Conservation (phyloP, 2,113 vertebrate species). For the Lagenorhynchus albirostris region DNA sequence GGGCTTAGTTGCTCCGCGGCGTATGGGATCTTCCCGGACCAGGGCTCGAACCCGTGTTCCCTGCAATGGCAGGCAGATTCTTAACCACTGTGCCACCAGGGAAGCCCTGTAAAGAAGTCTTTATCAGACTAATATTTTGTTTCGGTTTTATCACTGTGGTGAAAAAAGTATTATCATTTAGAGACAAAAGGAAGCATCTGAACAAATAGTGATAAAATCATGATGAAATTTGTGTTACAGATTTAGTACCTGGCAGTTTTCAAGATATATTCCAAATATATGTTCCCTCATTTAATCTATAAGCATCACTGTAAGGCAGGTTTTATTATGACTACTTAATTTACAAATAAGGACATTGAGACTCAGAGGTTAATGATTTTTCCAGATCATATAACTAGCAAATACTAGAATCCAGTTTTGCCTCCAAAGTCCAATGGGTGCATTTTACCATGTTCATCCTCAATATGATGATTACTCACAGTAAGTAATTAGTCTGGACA, state of each 20-base stretch:
- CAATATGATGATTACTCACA: not conserved
- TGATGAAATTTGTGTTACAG: not conserved
- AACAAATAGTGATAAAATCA: not conserved
- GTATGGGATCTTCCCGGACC: no score
- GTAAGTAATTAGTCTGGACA: slow-evolving; percentile 20
- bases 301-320: not conserved
- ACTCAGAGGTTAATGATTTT: not conserved
- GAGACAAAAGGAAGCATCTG: not conserved
- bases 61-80: no score
- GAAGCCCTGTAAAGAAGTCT: not conserved
- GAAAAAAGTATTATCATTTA: not conserved
- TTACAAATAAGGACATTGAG: not conserved
- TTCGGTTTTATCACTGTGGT: not conserved
- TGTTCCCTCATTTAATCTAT: not conserved
- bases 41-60: no score
- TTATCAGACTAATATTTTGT: not conserved
- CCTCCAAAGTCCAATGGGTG: not conserved
- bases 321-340: not conserved
- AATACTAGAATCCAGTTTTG: slow-evolving; percentile 10
- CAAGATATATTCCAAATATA: not conserved
- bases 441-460: not conserved
- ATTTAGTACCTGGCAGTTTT: slow-evolving; percentile 14
- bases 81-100: no score
- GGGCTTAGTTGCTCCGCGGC: no score
- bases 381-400: not conserved